Base-by-base conservation (phyloP, 1,140 invertebrate species). In the Scaptomyza hsui region DNA sequence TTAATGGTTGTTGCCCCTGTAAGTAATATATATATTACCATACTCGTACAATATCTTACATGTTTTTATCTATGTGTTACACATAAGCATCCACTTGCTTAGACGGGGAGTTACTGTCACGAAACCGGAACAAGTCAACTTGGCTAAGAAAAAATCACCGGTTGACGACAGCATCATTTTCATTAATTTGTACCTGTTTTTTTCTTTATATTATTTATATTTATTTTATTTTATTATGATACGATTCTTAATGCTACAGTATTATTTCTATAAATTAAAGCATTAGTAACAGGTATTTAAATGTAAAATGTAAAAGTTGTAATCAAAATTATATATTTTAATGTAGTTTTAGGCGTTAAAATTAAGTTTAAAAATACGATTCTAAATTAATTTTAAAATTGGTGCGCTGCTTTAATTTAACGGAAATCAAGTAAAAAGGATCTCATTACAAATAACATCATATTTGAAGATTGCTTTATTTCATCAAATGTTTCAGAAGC, bases 101-200 rank as follows among this genome's bases (percentile, higher is more conserved):
- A 24, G 19, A 42, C 18, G 18, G 41, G 15, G 15, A 42, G 15
- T 61, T 16, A 26, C 56, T 13, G 10, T 2, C 10, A 21, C 5
- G 16, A 69, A 70, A 64, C 60, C 67, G 67, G 60, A 63, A 65
- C 53, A 6, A 18, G 3, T 59, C 9, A 16, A 24, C 4, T 53
- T 10, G 13, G 12, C 39, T 9, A 13, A 16, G 16, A 56, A 15
- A 53, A 70, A 56, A 39, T 48, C 29, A 56, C 51, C 16, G 41
- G 15, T 21, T 41, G 35, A 15, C 48, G 44, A 47, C 57, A 62
- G 13, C 18, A 9, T 29, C 18, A 21, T 29, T 18, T 15, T 13
- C 19, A 37, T 7, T 29, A 18, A 13, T 32, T 16, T 21, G 15
- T n/a, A 16, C n/a, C n/a, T n/a, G n/a, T n/a, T n/a, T n/a, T n/a